Base-by-base conservation (phyloP, 2,113 vertebrate genomes). In the Crypturellus undulatus region DNA sequence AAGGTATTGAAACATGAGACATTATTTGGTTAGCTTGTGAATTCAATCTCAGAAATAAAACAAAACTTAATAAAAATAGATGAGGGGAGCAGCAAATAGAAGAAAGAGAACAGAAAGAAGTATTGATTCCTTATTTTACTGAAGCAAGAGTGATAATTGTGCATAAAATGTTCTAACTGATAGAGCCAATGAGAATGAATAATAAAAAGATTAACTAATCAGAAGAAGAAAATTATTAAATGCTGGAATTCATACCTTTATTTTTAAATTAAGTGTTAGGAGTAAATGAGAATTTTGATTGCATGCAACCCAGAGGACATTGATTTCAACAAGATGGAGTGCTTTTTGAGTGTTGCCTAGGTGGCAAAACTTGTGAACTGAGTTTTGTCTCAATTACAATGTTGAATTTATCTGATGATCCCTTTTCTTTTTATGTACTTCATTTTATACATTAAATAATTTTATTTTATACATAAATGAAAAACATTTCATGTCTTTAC, bases 21-120 rank as follows among this genome's bases (percentile, higher is more conserved):
- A 68, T 30, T 88, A 86, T 91, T 96, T 95, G 71, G 58, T 90
- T 87, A 92, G 21, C 40, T 79, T 89, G 77, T 93, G 77, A 95
- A 94, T 91, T 94, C 89, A 96, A 51, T 76, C 85, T 95, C 72
- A 96, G 92, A 96, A 96, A 94, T 93, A 96, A 94, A 96, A 84
- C 21, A 82, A 87, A 86, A 16, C 58, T 96, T 96, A 95, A 96
- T 94, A 94, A 95, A 97, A 96, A 87, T 83, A 96, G 77, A 89
- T 92, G 86, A 96, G 64, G 63, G 38, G 49, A 60, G 30, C 64
- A 96, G 73, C 83, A 96, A 95, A 79, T 51, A 36, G 25, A 71
- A 92, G 62, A 86, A 91, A 79, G 40, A 40, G 54, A 91, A 62
- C 65, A 20, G 62, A 86, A 81, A 81, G 10, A 4, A 0, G 0